Percentiles rank a stretch among this genome's conserved stretches.
Conservation (phyloP, 2,113 vertebrate species). For the Archilochus colubris region DNA sequence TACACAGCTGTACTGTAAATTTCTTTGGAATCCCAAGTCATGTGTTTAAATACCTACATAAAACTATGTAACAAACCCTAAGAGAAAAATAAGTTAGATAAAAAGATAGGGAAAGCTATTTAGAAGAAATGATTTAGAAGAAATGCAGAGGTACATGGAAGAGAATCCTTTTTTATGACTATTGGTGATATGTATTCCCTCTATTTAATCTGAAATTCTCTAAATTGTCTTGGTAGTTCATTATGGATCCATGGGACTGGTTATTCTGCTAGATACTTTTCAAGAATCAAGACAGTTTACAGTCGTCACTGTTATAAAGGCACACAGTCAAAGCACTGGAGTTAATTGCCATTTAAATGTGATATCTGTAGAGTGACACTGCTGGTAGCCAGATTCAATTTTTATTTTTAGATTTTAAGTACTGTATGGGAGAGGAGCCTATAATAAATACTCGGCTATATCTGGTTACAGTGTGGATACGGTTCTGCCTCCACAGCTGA, state of each 20-base stretch:
- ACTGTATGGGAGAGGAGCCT: neutral
- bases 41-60: neutral
- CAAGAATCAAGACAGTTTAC: neutral
- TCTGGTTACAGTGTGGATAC: constrained; percentile 19
- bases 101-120: neutral
- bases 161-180: neutral
- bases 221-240: constrained; percentile 35
- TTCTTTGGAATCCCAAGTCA: neutral
- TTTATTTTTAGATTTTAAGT: constrained; percentile 28
- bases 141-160: neutral
- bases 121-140: neutral
- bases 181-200: constrained; percentile 47
- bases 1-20: neutral
- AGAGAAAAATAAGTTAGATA: neutral
- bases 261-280: neutral
- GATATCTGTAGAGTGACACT: constrained; percentile 8
- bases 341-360: constrained; percentile 36
- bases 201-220: constrained; percentile 22
- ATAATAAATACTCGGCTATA: neutral
- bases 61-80: neutral
- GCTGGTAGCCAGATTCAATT: constrained; percentile 11
- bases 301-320: neutral
- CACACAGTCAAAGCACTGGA: neutral
- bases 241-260: constrained; percentile 36
- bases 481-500: constrained; percentile 23